Base-by-base conservation (phyloP, 1,140 invertebrate genomes). In the Venturia canescens region DNA sequence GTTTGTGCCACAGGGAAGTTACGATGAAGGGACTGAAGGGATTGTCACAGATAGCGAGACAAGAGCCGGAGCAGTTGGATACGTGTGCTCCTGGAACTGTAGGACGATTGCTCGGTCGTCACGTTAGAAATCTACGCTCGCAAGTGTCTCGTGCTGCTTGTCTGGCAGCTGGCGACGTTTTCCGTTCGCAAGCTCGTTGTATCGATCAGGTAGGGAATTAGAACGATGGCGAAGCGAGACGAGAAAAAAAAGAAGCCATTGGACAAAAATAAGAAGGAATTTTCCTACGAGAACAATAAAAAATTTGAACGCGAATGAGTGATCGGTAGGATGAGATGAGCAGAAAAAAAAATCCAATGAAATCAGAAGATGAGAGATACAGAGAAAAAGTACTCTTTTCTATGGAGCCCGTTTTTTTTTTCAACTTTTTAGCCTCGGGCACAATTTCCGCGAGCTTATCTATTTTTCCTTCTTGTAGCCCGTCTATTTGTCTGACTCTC, bases 121-220 rank as follows among this genome's bases (percentile, higher is more conserved):
- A 98, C 83, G 95, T 98, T 23, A 95, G 94, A 69, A 98, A 98
- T 91, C 92, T 99, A 27, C 93, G 98, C 7, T 98, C 98, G 0
- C 97, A 98, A 90, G 98, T 99, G 0, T 95, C 97, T 0, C 93
- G 98, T 81, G 94, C 95, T 16, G 97, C 97, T 7, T 98, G 98
- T 86, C 93, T 95, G 60, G 94, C 96, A 7, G 92, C 97, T 11
- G 94, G 94, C 0, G 95, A 98, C 75, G 88, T 98, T 82, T 98
- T 98, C 89, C 89, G 91, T 0, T 89, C 94, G 15, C 94, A 94
- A 88, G 95, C 94, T 72, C 95, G 94, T 82, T 92, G 92, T 18
- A 93, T 98, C 84, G 98, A 99, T 90, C 92, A 94, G 85, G 96
- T 96, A 92, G 93, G 93, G 31, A 66, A 29, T 6, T 23, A 76